phyloP scores from a whole-genome alignment of 1,140 invertebrate genomes.

The Papilio aristodemus region DNA sequence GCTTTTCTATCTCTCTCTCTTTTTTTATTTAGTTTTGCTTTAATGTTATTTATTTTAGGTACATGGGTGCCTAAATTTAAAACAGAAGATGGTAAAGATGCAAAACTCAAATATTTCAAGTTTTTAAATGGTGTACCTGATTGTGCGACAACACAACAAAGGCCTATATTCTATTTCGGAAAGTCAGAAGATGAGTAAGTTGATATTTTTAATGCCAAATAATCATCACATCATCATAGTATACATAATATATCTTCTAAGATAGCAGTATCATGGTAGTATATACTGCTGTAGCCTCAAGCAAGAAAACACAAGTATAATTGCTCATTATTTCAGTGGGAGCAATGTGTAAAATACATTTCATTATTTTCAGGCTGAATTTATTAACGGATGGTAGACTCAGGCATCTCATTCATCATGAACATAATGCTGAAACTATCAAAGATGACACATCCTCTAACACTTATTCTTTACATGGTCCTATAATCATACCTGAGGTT shows the following conservation, averaged over 20 bases:
- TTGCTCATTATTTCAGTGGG: neutral
- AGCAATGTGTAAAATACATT: constrained; percentile 24
- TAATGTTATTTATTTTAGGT: constrained; percentile 56
- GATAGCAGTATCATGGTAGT: too few species aligned
- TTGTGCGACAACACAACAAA: constrained; percentile 85
- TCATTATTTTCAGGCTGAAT: constrained; percentile 76
- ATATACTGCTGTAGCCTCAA: too few species aligned
- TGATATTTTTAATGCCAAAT: constrained; percentile 11
- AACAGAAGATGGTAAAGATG: constrained; percentile 81
- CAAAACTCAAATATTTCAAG: constrained; percentile 76
- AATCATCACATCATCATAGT: constrained; percentile 7
- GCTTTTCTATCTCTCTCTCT: too few species aligned
- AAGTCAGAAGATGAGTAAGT: constrained; percentile 77
- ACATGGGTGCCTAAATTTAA: constrained; percentile 84
- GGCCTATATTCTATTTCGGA: constrained; percentile 85
- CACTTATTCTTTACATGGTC: constrained; percentile 63
- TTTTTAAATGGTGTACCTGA: constrained; percentile 85
- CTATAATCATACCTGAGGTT: constrained; percentile 72
- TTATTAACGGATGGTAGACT: constrained; percentile 86
- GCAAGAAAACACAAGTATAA: too few species aligned
- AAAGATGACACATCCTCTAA: constrained; percentile 71
- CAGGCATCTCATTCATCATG: constrained; percentile 84
- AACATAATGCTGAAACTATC: constrained; percentile 79
- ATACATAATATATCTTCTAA: too few species aligned
- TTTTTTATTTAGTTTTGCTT: neutral